A percentile compares a stretch with the other conserved stretches of the same genome.
phyloP scores from a whole-genome alignment of 2,888 invertebrate genomes.

The Cheilosia pagana region DNA sequence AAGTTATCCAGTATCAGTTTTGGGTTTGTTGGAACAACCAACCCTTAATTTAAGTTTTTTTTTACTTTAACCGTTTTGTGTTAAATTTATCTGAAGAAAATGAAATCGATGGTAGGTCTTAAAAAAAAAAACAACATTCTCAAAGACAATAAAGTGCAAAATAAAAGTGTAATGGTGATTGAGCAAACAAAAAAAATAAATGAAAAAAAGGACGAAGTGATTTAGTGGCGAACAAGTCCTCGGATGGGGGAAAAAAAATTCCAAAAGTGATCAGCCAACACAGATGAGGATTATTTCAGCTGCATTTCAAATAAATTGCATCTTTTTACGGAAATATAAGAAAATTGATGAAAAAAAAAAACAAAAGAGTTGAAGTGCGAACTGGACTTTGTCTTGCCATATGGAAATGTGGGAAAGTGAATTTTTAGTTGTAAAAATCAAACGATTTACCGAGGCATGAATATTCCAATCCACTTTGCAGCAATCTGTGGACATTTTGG shows the following conservation, averaged over 20 bases:
- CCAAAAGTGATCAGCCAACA: conserved; percentile 1
- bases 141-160: conserved; percentile 23
- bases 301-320: background rate
- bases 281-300: conserved; percentile 44
- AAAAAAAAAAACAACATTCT: conserved; percentile 1
- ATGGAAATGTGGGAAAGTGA: background rate
- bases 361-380: conserved; percentile 52
- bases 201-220: conserved; percentile 26
- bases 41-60: conserved; percentile 77
- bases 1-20: conserved; percentile 83
- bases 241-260: conserved; percentile 14
- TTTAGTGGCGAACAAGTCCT: conserved; percentile 16
- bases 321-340: background rate
- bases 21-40: conserved; percentile 82
- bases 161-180: conserved; percentile 30
- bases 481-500: no score
- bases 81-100: conserved; percentile 78
- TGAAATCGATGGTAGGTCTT: conserved; percentile 83
- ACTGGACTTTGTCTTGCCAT: conserved; percentile 21
- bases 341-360: background rate
- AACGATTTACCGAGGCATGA: no score
- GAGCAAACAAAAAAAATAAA: background rate
- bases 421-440: no score
- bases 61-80: conserved; percentile 69
- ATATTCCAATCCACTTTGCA: background rate